phyloP scores from a whole-genome alignment of 1,140 invertebrate species.

The Anastrepha obliqua region DNA sequence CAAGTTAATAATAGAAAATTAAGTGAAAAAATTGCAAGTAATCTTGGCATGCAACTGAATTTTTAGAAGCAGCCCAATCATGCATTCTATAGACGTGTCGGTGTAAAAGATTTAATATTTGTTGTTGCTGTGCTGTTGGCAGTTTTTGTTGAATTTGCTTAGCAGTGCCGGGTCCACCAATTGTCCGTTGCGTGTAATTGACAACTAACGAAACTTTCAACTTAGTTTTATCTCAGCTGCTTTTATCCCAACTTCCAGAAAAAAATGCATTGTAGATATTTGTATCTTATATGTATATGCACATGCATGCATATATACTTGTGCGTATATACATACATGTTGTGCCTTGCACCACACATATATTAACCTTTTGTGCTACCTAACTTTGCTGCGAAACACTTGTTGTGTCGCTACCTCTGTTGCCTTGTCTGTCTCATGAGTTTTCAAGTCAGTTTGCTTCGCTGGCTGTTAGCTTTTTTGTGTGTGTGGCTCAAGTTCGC shows the following conservation, averaged over 20 bases:
- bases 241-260: not conserved
- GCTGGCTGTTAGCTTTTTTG: conserved; percentile 14
- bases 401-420: not conserved
- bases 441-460: not conserved
- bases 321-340: not conserved
- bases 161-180: not conserved
- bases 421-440: not conserved
- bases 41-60: not conserved
- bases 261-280: not conserved
- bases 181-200: not conserved
- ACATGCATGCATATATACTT: not conserved
- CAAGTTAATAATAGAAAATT: not conserved
- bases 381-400: conserved; percentile 22
- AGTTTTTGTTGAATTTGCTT: not conserved
- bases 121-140: not conserved
- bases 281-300: too few species aligned
- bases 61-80: not conserved
- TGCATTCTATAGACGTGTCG: not conserved
- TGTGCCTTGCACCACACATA: not conserved
- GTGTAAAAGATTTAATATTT: not conserved
- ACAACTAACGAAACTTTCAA: conserved; percentile 33
- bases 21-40: conserved; percentile 7
- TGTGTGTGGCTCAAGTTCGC: not conserved
- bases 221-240: not conserved
- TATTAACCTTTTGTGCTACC: conserved; percentile 28